Base-by-base conservation (phyloP, 37 sponge, comb jelly and placozoan species). In the Petrosia ficiformis region DNA sequence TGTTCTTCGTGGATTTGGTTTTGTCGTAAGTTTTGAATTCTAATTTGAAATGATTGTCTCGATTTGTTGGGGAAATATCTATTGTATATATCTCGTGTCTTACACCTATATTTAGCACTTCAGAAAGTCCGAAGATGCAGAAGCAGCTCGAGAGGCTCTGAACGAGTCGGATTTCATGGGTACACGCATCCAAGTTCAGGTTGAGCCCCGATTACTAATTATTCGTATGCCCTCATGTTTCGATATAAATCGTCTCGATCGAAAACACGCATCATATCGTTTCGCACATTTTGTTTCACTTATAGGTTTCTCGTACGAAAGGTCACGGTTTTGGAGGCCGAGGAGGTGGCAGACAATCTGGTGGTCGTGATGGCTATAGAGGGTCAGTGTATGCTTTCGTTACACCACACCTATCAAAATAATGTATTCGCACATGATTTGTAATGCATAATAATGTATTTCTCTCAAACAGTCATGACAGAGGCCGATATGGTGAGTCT, bases 291-390 rank as follows among this genome's bases (percentile, higher is more conserved):
- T 25, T 70, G 29, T 19, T 10, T 72, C 44, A 24, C 14, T 39
- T 24, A 48, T 59, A 86, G 86, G 56, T 74, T 19, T 56, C 86
- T 43, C 86, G 80, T 31, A 86, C 80, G n/a, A 78, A 79, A 58
- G 86, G 86, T 28, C 80, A 79, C 41, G 86, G 86, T 31, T 86
- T 79, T 67, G 80, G 80, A 38, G 57, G 74, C 66, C 79, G 76
- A 21, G 75, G 79, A 73, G 86, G 76, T 25, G 73, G 76, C 38
- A 78, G 86, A 44, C 80, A 67, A 34, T 80, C 74, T n/a, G 54
- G 80, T 42, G 73, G 52, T 8, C 42, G 33, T 30, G 26, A 24
- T 52, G 30, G 28, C 70, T 28, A 52, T 52, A 40, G 42, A 68
- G 73, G 70, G 70, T 69, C 41, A 69, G 70, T 69, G n/a, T 69